phyloP scores from a whole-genome alignment of 2,888 invertebrate genomes.

The Thyatira batis region DNA sequence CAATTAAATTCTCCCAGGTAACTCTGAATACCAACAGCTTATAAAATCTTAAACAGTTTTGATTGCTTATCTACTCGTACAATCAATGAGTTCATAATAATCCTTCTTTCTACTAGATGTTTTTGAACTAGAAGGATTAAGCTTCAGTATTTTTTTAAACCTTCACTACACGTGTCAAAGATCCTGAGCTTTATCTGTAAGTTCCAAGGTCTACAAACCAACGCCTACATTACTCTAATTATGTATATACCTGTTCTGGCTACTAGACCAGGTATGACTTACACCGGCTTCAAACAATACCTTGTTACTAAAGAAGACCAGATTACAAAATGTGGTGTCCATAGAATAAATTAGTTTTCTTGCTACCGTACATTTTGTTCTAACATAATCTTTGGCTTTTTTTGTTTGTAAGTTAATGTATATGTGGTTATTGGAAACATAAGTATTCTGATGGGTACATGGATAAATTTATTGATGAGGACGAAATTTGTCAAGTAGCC shows the following conservation, averaged over 20 bases:
- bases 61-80: too few relatives aligned
- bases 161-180: too few relatives aligned
- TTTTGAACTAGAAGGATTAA: too few relatives aligned
- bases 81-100: too few relatives aligned
- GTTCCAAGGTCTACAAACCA: background rate
- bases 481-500: too few relatives aligned
- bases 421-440: slow-evolving; percentile 28
- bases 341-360: slow-evolving; percentile 53
- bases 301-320: slow-evolving; percentile 67
- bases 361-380: slow-evolving; percentile 2
- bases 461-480: too few relatives aligned
- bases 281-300: slow-evolving; percentile 63
- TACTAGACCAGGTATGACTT: slow-evolving; percentile 16
- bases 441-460: too few relatives aligned
- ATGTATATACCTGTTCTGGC: slow-evolving; percentile 60
- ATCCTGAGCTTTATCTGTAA: background rate
- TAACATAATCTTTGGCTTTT: background rate
- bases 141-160: too few relatives aligned
- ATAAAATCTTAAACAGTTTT: too few relatives aligned
- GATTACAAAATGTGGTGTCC: slow-evolving; percentile 53
- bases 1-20: too few relatives aligned
- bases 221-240: slow-evolving; percentile 66
- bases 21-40: too few relatives aligned
- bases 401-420: slow-evolving; percentile 15
- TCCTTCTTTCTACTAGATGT: too few relatives aligned